Percentiles rank a stretch among this genome's conserved stretches.
These are phyloP conservation scores for Ferrisia virgata DNA, from an alignment of 2,888 invertebrate species.

Conservation along the genomic window DNA sequence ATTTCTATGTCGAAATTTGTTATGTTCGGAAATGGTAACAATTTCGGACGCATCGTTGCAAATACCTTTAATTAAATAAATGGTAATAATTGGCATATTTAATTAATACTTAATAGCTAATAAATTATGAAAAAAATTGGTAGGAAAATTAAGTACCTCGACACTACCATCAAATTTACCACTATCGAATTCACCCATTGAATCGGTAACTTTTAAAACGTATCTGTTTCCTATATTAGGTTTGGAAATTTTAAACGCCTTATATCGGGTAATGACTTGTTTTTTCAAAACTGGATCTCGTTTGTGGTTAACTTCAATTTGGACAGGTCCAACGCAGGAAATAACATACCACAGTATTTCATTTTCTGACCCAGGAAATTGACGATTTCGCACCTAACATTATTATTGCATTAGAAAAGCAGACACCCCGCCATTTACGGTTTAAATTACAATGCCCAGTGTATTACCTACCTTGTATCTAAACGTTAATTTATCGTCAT, in stretches of 20 bases:
- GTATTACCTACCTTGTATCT: constrained; percentile 57
- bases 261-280: constrained; percentile 55
- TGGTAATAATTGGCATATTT: not conserved
- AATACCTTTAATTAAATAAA: constrained; percentile 54
- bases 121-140: not conserved
- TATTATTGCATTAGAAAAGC: not conserved
- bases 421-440: not conserved
- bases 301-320: constrained; percentile 52
- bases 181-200: constrained; percentile 56
- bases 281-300: constrained; percentile 53
- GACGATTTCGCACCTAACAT: constrained; percentile 24
- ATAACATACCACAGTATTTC: constrained; percentile 55
- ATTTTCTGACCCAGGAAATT: constrained; percentile 47
- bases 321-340: constrained; percentile 59
- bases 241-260: constrained; percentile 53
- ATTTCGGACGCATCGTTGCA: constrained; percentile 54
- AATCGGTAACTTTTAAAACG: constrained; percentile 57
- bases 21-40: constrained; percentile 57
- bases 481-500: constrained; percentile 59
- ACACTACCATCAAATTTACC: constrained; percentile 57
- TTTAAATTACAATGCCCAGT: not conserved
- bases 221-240: constrained; percentile 56
- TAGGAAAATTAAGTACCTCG: constrained; percentile 53
- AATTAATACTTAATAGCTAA: not conserved
- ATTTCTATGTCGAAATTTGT: constrained; percentile 57